phyloP scores from a whole-genome alignment of 2,113 vertebrate genomes.

The Solea solea region DNA sequence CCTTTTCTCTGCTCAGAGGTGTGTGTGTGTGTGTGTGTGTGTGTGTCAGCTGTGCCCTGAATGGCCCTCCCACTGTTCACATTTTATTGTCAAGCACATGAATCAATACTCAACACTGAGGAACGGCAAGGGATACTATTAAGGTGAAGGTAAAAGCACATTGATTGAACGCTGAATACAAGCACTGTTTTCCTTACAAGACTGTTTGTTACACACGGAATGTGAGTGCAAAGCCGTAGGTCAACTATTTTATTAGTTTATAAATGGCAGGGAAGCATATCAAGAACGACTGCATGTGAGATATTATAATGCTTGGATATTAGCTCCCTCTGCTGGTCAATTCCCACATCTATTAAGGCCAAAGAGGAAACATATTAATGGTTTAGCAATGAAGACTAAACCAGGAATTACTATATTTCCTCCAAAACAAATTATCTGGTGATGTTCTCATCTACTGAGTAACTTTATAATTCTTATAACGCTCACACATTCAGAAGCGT shows the following conservation, averaged over 20 bases:
- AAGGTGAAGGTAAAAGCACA: conserved; percentile 8
- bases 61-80: conserved; percentile 43
- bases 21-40: conserved; percentile 20
- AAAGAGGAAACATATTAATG: neutral
- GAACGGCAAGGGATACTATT: conserved; percentile 13
- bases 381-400: neutral
- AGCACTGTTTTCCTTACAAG: neutral
- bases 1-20: conserved; percentile 52
- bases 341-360: neutral
- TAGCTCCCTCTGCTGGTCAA: conserved; percentile 72
- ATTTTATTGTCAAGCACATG: conserved; percentile 37
- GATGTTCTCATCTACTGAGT: too few species aligned
- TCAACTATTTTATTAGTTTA: conserved; percentile 25
- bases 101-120: conserved; percentile 45
- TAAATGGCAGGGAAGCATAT: neutral
- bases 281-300: neutral
- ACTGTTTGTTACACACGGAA: neutral
- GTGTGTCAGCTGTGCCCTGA: conserved; percentile 45
- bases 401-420: neutral
- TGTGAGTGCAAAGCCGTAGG: neutral
- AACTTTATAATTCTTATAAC: too few species aligned
- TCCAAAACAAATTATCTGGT: too few species aligned
- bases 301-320: conserved; percentile 54
- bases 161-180: neutral
- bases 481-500: neutral